Percentiles rank a stretch among this genome's conserved stretches.
Evolutionary conservation across 2,113 vertebrate species (phyloP).

Genomic region (Sinocyclocheilus anophthalmus): DNA sequence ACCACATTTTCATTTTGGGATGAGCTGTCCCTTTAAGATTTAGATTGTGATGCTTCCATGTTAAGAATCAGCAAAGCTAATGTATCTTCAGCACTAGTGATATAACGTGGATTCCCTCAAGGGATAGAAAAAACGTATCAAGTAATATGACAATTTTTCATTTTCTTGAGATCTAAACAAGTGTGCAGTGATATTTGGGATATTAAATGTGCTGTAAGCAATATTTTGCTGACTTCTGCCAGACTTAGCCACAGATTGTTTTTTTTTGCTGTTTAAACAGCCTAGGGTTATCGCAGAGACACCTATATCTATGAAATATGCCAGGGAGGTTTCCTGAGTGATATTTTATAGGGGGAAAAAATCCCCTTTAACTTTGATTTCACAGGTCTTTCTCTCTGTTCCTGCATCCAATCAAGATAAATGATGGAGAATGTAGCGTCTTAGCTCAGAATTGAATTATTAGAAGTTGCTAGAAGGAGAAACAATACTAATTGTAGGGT

Average conservation of each 20-base stretch:
- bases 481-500: neutral
- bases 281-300: neutral
- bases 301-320: neutral
- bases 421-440: neutral
- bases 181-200: neutral
- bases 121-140: neutral
- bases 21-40: neutral
- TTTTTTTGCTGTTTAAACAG: neutral
- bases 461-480: neutral
- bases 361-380: neutral
- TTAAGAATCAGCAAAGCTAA: neutral
- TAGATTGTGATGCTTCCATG: neutral
- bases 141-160: neutral
- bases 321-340: neutral
- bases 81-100: neutral
- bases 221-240: neutral
- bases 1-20: neutral
- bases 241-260: neutral
- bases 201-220: slow-evolving; percentile 4
- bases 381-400: neutral
- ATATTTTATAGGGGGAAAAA: neutral
- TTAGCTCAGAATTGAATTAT: neutral
- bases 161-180: neutral
- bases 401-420: neutral
- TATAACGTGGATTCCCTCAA: neutral